These are phyloP conservation scores for Meriones unguiculatus DNA, from an alignment of 2,113 vertebrate genomes.

Conservation along the genomic window DNA sequence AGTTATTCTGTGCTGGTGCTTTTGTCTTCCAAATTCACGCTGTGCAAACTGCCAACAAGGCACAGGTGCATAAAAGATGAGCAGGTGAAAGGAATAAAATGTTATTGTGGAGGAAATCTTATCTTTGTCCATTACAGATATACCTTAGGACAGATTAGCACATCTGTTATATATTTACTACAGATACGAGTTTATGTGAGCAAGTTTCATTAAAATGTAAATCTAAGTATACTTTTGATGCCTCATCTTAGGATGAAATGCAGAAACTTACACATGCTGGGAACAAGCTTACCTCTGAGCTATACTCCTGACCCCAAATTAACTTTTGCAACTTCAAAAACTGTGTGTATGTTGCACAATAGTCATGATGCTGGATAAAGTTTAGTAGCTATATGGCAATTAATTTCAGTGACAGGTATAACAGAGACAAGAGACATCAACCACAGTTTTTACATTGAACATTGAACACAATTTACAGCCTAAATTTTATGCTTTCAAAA, in stretches of 20 bases:
- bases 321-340: neutral
- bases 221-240: slow-evolving; percentile 4
- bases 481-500: neutral
- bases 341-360: neutral
- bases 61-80: slow-evolving; percentile 85
- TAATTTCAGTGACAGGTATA: neutral
- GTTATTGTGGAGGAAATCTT: slow-evolving; percentile 84
- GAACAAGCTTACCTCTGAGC: neutral
- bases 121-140: slow-evolving; percentile 81
- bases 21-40: slow-evolving; percentile 78
- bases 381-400: slow-evolving; percentile 13
- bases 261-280: too few species aligned
- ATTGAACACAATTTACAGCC: neutral
- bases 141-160: slow-evolving; percentile 81
- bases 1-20: slow-evolving; percentile 67
- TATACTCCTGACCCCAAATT: neutral
- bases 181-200: slow-evolving; percentile 59
- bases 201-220: slow-evolving; percentile 54
- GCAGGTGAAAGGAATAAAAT: slow-evolving; percentile 87
- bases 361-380: neutral
- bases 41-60: slow-evolving; percentile 80
- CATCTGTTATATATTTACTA: slow-evolving; percentile 84
- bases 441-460: neutral
- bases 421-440: neutral
- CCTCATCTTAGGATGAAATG: neutral